Evolutionary conservation across 2,888 invertebrate species (phyloP).

Genomic region (Dryocosmus kuriphilus): DNA sequence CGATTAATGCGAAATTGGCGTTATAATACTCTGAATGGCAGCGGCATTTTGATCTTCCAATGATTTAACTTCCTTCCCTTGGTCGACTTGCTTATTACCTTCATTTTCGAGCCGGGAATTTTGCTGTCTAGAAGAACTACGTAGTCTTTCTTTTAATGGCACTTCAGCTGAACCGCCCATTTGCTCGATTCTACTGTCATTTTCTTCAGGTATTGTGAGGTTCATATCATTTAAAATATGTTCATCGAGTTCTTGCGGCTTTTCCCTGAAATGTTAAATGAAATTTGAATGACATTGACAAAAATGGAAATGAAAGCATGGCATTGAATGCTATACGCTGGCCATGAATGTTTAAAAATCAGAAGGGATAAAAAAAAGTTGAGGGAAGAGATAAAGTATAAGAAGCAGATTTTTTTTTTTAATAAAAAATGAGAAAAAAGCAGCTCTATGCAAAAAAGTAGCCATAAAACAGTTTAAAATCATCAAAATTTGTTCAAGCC

Average conservation of each 20-base stretch:
- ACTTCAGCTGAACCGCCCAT: background rate
- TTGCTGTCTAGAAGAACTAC: constrained; percentile 68
- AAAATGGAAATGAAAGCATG: background rate
- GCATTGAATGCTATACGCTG: background rate
- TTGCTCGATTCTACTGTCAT: background rate
- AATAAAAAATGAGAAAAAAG: too few species aligned
- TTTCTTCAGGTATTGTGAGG: background rate
- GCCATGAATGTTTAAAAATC: background rate
- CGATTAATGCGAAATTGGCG: constrained; percentile 59
- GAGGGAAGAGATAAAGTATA: background rate
- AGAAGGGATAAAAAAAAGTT: background rate
- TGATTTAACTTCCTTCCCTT: constrained; percentile 56
- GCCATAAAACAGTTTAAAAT: too few species aligned
- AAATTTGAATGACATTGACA: background rate
- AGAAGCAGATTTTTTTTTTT: background rate
- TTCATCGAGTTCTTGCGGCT: background rate
- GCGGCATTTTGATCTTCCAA: constrained; percentile 74
- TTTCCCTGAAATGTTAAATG: background rate
- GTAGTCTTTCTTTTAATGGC: constrained; percentile 58
- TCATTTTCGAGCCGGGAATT: constrained; percentile 60
- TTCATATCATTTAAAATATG: background rate
- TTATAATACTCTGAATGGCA: constrained; percentile 74
- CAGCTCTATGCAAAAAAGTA: too few species aligned
- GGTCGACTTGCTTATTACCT: constrained; percentile 33
- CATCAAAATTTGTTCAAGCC: too few species aligned